phyloP scores from a whole-genome alignment of 2,113 vertebrate species.

The Alosa alosa region DNA sequence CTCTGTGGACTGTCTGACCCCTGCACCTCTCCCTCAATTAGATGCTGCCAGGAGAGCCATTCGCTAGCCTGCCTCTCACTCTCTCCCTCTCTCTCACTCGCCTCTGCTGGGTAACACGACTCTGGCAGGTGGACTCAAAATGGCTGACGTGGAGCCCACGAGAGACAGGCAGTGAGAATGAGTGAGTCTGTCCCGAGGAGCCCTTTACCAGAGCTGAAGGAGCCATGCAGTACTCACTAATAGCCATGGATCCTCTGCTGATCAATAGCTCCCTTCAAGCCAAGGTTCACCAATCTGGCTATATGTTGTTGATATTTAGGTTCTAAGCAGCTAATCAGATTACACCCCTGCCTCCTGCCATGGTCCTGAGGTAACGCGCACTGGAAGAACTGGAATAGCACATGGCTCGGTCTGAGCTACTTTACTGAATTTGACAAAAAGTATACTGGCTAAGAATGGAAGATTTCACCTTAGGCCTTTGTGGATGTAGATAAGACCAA shows the following conservation, averaged over 20 bases:
- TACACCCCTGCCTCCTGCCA: neutral
- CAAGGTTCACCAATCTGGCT: neutral
- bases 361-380: neutral
- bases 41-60: neutral
- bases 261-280: neutral
- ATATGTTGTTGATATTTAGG: neutral
- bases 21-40: conserved; percentile 40
- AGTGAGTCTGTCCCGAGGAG: neutral
- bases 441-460: neutral
- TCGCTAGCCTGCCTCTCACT: neutral
- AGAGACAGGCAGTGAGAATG: neutral
- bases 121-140: conserved; percentile 27
- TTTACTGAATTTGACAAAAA: neutral
- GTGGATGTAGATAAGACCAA: too few relatives aligned
- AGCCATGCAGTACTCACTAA: neutral
- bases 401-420: neutral
- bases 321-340: neutral
- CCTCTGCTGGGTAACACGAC: neutral
- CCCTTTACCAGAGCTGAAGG: neutral
- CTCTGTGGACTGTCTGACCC: conserved; percentile 25
- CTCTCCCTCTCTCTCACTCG: neutral
- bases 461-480: too few relatives aligned
- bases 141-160: conserved; percentile 25
- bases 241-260: neutral
- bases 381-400: neutral